These are phyloP conservation scores for Drosophila orena DNA, from an alignment of 1,140 invertebrate species.

Conservation along the genomic window DNA sequence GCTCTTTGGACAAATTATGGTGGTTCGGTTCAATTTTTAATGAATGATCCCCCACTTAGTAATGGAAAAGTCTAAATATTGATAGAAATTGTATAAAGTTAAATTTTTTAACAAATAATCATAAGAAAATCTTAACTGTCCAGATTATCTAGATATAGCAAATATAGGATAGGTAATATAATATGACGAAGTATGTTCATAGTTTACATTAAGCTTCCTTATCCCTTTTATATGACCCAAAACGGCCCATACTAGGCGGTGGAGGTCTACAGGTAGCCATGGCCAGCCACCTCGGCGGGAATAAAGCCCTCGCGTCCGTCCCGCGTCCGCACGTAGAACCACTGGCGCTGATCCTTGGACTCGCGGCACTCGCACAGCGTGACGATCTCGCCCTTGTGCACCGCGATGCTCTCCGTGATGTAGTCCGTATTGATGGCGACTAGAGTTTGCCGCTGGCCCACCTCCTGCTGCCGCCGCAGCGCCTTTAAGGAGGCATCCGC, in stretches of 20 bases:
- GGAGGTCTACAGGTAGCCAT: conserved; percentile 88
- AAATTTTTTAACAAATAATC: no score
- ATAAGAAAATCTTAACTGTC: no score
- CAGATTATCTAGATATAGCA: no score
- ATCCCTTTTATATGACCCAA: background rate
- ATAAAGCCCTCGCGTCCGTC: conserved; percentile 91
- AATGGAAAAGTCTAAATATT: background rate
- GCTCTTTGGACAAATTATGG: background rate
- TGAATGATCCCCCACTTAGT: background rate
- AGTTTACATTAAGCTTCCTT: background rate
- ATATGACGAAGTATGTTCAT: background rate
- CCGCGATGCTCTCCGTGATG: conserved; percentile 87
- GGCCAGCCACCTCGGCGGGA: conserved; percentile 90
- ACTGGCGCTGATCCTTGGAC: conserved; percentile 86
- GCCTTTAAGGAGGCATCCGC: conserved; percentile 35
- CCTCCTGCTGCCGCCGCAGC: conserved; percentile 33
- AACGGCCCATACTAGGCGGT: background rate
- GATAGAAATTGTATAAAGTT: no score
- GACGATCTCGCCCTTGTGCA: conserved; percentile 90
- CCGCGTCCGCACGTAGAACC: conserved; percentile 90
- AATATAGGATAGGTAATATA: background rate
- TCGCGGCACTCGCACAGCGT: conserved; percentile 87
- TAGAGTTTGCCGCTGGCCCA: conserved; percentile 86
- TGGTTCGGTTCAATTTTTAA: background rate
- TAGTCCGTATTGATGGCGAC: conserved; percentile 89